Evolutionary conservation across 2,888 invertebrate species (phyloP).

Genomic region (Pristionchus maxplancki): DNA sequence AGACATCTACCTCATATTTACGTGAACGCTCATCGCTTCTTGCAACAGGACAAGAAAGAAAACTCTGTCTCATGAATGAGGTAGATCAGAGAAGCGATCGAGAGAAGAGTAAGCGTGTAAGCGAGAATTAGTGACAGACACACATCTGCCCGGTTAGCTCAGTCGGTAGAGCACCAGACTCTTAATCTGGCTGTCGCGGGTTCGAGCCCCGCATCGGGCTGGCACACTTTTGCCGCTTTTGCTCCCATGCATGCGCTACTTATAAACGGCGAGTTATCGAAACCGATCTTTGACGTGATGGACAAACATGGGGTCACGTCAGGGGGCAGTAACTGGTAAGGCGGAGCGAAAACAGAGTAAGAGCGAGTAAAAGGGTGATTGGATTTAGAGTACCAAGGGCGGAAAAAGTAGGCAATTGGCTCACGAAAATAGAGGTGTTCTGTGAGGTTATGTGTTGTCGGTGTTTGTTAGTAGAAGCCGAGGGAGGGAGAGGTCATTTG

Average conservation of each 20-base stretch:
- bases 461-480: constrained; percentile 16
- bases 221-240: constrained; percentile 46
- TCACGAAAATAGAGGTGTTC: constrained; percentile 29
- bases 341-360: not conserved
- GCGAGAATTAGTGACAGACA: not conserved
- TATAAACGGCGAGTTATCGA: constrained; percentile 24
- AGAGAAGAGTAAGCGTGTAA: not conserved
- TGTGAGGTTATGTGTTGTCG: constrained; percentile 13
- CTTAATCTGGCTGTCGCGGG: constrained; percentile 70
- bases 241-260: not conserved
- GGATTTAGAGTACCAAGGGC: constrained; percentile 33
- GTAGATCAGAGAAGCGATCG: not conserved
- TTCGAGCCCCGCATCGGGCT: constrained; percentile 56
- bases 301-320: constrained; percentile 39
- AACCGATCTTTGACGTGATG: constrained; percentile 38
- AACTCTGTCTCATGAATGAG: not conserved
- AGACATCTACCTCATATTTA: not conserved
- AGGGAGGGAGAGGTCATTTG: constrained; percentile 23
- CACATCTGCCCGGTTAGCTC: constrained; percentile 66
- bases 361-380: constrained; percentile 14
- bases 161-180: constrained; percentile 73
- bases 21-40: not conserved
- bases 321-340: constrained; percentile 42
- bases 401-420: not conserved
- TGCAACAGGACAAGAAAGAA: not conserved